Evolutionary conservation across 35 echinoderm and acorn worm species (phyloP).

Genomic region (Acanthaster planci): DNA sequence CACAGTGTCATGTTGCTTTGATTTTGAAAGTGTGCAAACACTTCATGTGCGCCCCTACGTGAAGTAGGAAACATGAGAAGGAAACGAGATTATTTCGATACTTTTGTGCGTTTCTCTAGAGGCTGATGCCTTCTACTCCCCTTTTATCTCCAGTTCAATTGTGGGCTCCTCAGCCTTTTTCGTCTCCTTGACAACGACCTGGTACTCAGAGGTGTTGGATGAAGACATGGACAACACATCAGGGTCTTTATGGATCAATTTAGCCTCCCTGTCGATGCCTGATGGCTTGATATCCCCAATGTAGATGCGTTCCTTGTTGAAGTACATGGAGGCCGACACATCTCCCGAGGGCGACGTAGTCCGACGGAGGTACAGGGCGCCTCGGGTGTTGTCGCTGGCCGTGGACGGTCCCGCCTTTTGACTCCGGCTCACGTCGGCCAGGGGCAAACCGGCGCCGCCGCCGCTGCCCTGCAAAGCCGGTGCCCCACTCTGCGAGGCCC

Average conservation of each 20-base stretch:
- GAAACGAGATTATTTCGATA: too few relatives aligned
- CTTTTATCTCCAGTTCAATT: background rate
- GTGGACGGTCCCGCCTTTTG: background rate
- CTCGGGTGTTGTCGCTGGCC: background rate
- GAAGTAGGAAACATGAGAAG: too few relatives aligned
- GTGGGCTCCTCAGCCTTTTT: background rate
- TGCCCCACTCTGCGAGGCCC: background rate
- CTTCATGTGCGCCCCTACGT: too few relatives aligned
- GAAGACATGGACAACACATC: conserved; percentile 53
- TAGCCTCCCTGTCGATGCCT: conserved; percentile 52
- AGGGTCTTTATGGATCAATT: conserved; percentile 46
- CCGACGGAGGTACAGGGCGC: conserved; percentile 19
- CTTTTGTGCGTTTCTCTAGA: too few relatives aligned
- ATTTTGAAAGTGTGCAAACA: too few relatives aligned
- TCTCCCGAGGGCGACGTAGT: conserved; percentile 18
- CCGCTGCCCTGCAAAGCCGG: background rate
- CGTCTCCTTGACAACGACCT: background rate
- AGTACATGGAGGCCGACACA: conserved; percentile 51
- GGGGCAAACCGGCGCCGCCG: too few relatives aligned
- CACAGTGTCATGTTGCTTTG: too few relatives aligned
- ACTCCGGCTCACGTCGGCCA: background rate
- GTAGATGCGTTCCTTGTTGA: conserved; percentile 66
- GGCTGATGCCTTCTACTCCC: too few relatives aligned
- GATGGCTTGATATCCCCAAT: conserved; percentile 60
- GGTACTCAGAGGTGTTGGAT: conserved; percentile 23